Base-by-base conservation (phyloP, 2,888 invertebrate species). In the Tetramorium bicarinatum region DNA sequence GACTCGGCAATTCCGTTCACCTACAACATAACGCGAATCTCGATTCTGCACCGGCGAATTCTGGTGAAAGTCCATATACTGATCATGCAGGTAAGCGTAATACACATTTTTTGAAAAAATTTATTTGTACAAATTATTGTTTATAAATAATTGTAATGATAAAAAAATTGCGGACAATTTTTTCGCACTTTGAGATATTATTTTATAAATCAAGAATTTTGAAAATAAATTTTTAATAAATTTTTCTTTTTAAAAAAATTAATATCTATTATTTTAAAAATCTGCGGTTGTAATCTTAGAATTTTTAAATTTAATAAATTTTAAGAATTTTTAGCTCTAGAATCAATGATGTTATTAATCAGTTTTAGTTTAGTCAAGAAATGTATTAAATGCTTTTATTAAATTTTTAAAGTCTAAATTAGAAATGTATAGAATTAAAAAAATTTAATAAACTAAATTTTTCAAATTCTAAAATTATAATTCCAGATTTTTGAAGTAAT, bases 21-120 rank as follows among this genome's bases (percentile, higher is more conserved):
- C 93, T 93, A 83, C 94, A 93, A 82, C 95, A 95, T 86, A 94
- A 94, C 81, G 95, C 91, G 29, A 94, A 93, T 87, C 90, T 93
- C 91, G 95, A 94, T 93, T 93, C 94, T 83, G 95, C 95, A 18
- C 93, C 95, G 71, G 93, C 95, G 81, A 96, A 95, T 93, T 96
- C 96, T 21, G 96, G 95, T 38, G 94, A 95, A 88, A 93, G 89
- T 76, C 85, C 92, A 13, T 93, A 92, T 75, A 93, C 92, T 49
- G 93, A 92, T 91, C 92, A 88, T 44, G 90, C 92, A 83, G 93
- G 93, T 93, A 88, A 87, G 44, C 18, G 11, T 25, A 25, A n/a
- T 56, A 13, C n/a, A 21, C 15, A 25, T 29, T 54, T 77, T 25
- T 54, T 18, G 2, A 38, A 44, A 54, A 77, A 66, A 66, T 13